Evolutionary conservation across 1,140 invertebrate species (phyloP), one percentile per base, ranked within the genome.

Genomic region (Drepana arcuata): DNA sequence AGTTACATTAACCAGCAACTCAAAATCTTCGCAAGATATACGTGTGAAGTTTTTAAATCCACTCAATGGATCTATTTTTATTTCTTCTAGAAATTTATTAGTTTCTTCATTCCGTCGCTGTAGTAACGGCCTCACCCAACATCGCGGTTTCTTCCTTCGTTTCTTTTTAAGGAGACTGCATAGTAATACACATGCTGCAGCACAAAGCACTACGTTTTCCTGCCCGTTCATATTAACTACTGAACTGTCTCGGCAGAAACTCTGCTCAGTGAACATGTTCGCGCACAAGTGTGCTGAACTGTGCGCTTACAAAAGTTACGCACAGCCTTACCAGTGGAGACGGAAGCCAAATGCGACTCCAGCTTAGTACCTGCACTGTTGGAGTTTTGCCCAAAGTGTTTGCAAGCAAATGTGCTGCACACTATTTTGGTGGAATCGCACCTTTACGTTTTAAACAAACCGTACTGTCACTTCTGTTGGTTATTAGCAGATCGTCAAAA

Each of bases 11-110:
- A 44, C n/a, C 10, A 44, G 18, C 14, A 18, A 26, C 28, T 44
- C 41, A 38, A 44, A 44, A 14, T 44, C 41, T 6, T 24, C 9
- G 24, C 23, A 41, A 33, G 39, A 41, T 24, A 41, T 41, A 18
- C 39, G 31, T 7, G 39, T 41, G 26, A 41, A 41, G 18, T 48
- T 46, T 31, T 31, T 31, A 33, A 33, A 33, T 33, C 16, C 31
- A 33, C 31, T 33, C 31, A 33, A 33, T 33, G 31, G 31, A 36
- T 36, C 34, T 36, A 36, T 36, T 36, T 36, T 21, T 28, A 36
- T 36, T 27, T 36, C 34, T 36, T 36, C 26, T 36, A 36, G 5
- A 36, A 36, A 36, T 36, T 16, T 33, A 33, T 33, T 33, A 24
- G 26, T 36, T 36, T 36, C 34, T 36, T 36, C 34, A 36, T 36